Percentiles rank a stretch among this genome's conserved stretches.
Conservation (phyloP, 2,888 invertebrate genomes). For the Tenodera sinensis region DNA sequence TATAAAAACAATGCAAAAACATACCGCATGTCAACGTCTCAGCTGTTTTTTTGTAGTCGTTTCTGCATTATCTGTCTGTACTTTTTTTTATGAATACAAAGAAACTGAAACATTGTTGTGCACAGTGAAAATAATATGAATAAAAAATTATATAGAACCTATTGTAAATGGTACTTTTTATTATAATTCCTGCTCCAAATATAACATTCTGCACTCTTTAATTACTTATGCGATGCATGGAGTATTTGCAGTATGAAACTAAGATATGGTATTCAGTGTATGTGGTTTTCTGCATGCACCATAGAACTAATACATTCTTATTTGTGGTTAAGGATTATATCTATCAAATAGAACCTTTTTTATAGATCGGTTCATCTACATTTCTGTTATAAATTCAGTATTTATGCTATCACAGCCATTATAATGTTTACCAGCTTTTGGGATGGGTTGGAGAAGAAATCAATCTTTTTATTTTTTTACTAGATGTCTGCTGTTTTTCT, state of each 20-base stretch:
- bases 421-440: no score
- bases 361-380: neutral
- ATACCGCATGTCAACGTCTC: constrained; percentile 22
- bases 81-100: constrained; percentile 33
- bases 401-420: no score
- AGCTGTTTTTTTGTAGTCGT: constrained; percentile 28
- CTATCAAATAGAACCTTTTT: neutral
- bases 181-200: constrained; percentile 28
- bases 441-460: no score
- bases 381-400: no score
- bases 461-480: no score
- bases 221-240: neutral
- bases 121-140: constrained; percentile 34
- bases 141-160: constrained; percentile 34
- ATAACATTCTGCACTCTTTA: constrained; percentile 34
- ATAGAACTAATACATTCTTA: neutral
- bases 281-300: neutral
- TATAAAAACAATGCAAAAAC: constrained; percentile 20
- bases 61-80: constrained; percentile 31
- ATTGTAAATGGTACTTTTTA: constrained; percentile 30
- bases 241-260: neutral
- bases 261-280: neutral
- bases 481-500: no score
- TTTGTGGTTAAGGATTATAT: neutral
- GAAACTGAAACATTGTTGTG: constrained; percentile 32